Conservation (phyloP, 2,797 vertebrate genomes). For the Anabas testudineus region DNA sequence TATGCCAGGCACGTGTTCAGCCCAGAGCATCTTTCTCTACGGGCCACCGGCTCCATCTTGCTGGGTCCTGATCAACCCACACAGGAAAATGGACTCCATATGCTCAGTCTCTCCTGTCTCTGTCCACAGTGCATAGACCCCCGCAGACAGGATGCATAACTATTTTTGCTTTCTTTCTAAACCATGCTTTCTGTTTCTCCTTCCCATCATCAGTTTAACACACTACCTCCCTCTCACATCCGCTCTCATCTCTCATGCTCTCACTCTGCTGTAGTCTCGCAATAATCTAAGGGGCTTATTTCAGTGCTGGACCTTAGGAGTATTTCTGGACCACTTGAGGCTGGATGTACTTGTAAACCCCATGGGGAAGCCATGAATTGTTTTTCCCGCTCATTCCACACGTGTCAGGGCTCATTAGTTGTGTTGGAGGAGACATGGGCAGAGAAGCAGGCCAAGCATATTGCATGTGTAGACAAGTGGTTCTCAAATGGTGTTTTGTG, state of each 20-base stretch:
- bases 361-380: conserved; percentile 46
- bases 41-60: conserved; percentile 57
- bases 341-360: conserved; percentile 60
- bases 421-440: conserved; percentile 65
- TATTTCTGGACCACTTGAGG: conserved; percentile 42
- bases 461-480: conserved; percentile 70
- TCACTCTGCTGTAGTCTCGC: conserved; percentile 15
- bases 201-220: conserved; percentile 12
- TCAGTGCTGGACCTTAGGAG: conserved; percentile 25
- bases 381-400: conserved; percentile 72
- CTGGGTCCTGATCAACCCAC: conserved; percentile 50
- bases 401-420: conserved; percentile 74
- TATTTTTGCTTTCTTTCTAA: conserved; percentile 43
- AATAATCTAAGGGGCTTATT: conserved; percentile 36
- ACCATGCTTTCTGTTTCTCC: conserved; percentile 34
- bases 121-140: conserved; percentile 57
- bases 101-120: conserved; percentile 54
- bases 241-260: conserved; percentile 26
- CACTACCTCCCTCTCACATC: conserved; percentile 5
- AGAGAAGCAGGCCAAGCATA: conserved; percentile 61
- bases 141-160: conserved; percentile 68
- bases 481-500: conserved; percentile 60
- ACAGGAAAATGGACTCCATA: conserved; percentile 74
- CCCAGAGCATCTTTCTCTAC: conserved; percentile 67
- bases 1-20: conserved; percentile 73